A percentile compares a stretch with the other conserved stretches of the same genome.
Evolutionary conservation across 1,140 invertebrate species (phyloP).

Genomic region (Tetramorium simillimum): DNA sequence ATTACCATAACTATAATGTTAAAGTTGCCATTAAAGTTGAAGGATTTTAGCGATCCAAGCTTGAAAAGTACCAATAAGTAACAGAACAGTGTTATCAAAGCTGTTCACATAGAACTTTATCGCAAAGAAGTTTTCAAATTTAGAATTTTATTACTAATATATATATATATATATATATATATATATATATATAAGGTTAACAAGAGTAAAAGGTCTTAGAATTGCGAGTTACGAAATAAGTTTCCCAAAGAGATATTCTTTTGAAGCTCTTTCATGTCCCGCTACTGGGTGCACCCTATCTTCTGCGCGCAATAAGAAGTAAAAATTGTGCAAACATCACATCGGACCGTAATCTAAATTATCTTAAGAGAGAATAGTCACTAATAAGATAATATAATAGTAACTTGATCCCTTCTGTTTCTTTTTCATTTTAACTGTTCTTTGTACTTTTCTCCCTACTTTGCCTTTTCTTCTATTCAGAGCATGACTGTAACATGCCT

Average conservation of each 20-base stretch:
- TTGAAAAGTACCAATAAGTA: slow-evolving; percentile 51
- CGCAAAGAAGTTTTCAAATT: slow-evolving; percentile 29
- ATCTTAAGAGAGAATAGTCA: not conserved
- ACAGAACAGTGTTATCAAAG: slow-evolving; percentile 41
- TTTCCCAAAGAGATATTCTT: slow-evolving; percentile 8
- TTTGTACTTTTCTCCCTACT: not conserved
- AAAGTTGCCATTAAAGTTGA: slow-evolving; percentile 41
- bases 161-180: not conserved
- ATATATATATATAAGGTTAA: not conserved
- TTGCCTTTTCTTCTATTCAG: not conserved
- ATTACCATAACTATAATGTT: slow-evolving; percentile 50
- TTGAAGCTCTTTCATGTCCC: not conserved
- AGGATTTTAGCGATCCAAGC: slow-evolving; percentile 39
- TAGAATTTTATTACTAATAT: slow-evolving; percentile 31
- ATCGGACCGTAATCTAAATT: not conserved
- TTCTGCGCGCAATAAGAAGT: slow-evolving; percentile 1
- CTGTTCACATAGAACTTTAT: slow-evolving; percentile 36
- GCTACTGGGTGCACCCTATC: not conserved
- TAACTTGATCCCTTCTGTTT: not conserved
- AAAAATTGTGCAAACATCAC: slow-evolving; percentile 19
- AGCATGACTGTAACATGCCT: not conserved
- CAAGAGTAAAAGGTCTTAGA: slow-evolving; percentile 22
- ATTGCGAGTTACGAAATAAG: slow-evolving; percentile 24
- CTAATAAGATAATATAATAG: not conserved
- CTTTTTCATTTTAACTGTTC: not conserved